phyloP scores from a whole-genome alignment of 2,113 vertebrate species.

The Manacus vitellinus region DNA sequence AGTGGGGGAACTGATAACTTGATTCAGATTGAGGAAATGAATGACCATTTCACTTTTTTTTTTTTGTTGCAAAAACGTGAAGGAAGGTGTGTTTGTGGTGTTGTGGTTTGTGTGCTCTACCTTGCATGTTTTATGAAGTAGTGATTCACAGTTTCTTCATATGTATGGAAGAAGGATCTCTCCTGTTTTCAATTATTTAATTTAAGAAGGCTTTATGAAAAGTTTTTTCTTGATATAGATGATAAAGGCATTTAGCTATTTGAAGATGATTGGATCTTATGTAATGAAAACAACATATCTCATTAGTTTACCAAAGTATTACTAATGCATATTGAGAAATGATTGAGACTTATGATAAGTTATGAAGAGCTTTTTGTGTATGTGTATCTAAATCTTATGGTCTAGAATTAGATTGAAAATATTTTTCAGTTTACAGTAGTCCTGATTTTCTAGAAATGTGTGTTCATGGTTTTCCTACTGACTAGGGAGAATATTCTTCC shows the following conservation, averaged over 20 bases:
- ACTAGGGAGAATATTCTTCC: neutral
- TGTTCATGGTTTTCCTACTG: fast-evolving
- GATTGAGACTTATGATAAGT: neutral
- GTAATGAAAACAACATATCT: neutral
- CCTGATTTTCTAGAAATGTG: neutral
- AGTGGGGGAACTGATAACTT: neutral
- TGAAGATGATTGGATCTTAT: neutral
- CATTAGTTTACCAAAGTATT: neutral
- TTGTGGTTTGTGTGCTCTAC: neutral
- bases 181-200: neutral
- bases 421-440: neutral
- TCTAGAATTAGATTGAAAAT: neutral
- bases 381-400: neutral
- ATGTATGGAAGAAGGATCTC: neutral
- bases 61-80: neutral
- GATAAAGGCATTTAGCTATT: neutral
- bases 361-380: neutral
- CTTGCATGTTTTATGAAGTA: neutral
- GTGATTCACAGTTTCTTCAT: neutral
- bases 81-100: neutral
- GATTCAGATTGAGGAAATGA: neutral
- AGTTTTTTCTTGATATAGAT: neutral
- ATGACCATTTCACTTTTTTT: neutral
- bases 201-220: neutral
- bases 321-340: neutral